Base-by-base conservation (phyloP, 53 echinoderm and acorn worm species). In the Patiria pectinifera region DNA sequence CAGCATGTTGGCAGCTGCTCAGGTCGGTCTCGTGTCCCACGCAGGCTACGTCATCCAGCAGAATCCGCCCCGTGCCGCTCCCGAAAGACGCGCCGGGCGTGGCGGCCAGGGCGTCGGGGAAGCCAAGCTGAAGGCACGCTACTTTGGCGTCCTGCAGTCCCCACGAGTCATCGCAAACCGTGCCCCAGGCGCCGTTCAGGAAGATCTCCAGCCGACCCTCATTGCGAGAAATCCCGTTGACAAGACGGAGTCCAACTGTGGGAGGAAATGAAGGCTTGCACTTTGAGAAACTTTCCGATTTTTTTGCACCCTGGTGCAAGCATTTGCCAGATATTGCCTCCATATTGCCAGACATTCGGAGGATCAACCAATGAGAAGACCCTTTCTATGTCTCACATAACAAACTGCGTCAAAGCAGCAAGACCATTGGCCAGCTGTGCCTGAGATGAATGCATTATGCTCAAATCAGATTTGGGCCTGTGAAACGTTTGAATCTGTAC, bases 171-270 rank as follows among this genome's bases (percentile, higher is more conserved):
- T 87, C 92, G 25, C 92, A 92, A 16, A 92, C 80, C 19, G 86
- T 86, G 69, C 92, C 92, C 92, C 92, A 92, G 19, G 80, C 87
- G 53, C 44, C 59, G 2, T 69, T 49, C 21, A 82, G 80, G 71
- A 80, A 92, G 53, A 92, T 61, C 81, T 92, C 92, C 0, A 92
- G 48, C 22, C 92, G 78, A 22, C 92, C 92, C 72, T 92, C 92
- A 71, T 86, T 86, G 2, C 80, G 80, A 21, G 86, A 47, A 35
- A 18, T 45, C 4, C 92, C 92, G 18, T 76, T 82, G 45, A 86
- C 86, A 1, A 92, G 87, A 43, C 92, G 86, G 25, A 92, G 45
- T 15, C 45, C 70, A 63, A 87, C 87, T 82, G 76, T 2, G 3
- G 1, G 24, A 8, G 59, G 18, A 47, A 77, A 76, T 26, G 24